These are phyloP conservation scores for Pollenia labialis DNA, from an alignment of 2,888 invertebrate genomes.

Conservation along the genomic window DNA sequence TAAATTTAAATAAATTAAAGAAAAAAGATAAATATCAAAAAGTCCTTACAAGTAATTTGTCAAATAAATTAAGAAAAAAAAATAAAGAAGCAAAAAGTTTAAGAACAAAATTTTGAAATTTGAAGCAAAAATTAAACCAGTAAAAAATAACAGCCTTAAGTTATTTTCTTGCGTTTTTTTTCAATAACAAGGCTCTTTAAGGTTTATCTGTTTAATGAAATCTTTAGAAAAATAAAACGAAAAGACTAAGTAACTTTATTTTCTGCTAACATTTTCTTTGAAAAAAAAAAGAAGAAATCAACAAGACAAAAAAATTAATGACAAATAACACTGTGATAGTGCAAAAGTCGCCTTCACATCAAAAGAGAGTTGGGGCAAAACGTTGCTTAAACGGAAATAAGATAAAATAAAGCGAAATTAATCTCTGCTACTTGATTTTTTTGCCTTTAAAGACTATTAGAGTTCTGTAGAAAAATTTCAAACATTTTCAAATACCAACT, in stretches of 20 bases:
- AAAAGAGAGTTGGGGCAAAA: neutral
- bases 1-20: constrained; percentile 38
- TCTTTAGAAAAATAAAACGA: constrained; percentile 2
- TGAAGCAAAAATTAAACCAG: constrained; percentile 17
- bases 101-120: neutral
- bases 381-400: constrained; percentile 28
- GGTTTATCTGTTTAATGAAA: constrained; percentile 21
- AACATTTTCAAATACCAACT: constrained; percentile 50
- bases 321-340: constrained; percentile 57
- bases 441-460: neutral
- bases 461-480: neutral
- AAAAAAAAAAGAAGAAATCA: constrained; percentile 7
- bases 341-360: constrained; percentile 18
- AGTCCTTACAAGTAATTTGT: constrained; percentile 60
- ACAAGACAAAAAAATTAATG: constrained; percentile 34
- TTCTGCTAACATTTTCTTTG: constrained; percentile 28
- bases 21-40: constrained; percentile 35
- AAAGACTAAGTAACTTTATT: constrained; percentile 16
- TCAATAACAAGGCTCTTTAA: constrained; percentile 6
- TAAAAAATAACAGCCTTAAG: constrained; percentile 52
- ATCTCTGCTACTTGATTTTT: constrained; percentile 53
- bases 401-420: constrained; percentile 69
- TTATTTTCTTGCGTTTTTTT: neutral
- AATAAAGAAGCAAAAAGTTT: constrained; percentile 10
- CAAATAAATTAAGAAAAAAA: constrained; percentile 27